phyloP scores from a whole-genome alignment of 2,113 vertebrate species.

The Cathartes aura region DNA sequence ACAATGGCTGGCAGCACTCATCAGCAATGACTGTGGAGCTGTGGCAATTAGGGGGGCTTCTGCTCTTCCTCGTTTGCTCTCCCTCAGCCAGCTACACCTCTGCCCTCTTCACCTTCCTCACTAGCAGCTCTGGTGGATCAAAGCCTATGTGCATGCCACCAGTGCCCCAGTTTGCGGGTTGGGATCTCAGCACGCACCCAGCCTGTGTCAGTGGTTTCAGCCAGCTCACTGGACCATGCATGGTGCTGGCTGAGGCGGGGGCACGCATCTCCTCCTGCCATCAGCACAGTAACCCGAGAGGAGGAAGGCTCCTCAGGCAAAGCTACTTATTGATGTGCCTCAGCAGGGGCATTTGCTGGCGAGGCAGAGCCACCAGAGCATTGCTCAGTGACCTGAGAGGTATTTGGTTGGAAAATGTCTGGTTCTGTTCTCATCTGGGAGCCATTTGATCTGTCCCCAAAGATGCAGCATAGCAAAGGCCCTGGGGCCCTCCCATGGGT shows the following conservation, averaged over 20 bases:
- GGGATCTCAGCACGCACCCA: background rate
- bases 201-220: background rate
- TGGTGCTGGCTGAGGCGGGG: background rate
- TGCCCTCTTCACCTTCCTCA: background rate
- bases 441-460: slow-evolving; percentile 58
- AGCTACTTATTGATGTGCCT: slow-evolving; percentile 23
- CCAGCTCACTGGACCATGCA: background rate
- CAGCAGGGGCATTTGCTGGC: slow-evolving; percentile 13
- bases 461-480: background rate
- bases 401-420: slow-evolving; percentile 71
- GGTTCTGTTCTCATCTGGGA: slow-evolving; percentile 63
- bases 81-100: background rate
- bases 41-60: background rate
- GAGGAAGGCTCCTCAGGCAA: slow-evolving; percentile 38
- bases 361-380: slow-evolving; percentile 64
- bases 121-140: background rate
- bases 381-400: slow-evolving; percentile 73
- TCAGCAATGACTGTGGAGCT: background rate
- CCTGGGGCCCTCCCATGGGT: slow-evolving; percentile 46
- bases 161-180: background rate
- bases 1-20: background rate
- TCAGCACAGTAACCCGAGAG: background rate
- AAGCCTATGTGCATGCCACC: background rate
- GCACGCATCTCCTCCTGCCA: background rate
- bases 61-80: background rate